Conservation (phyloP, 2,113 vertebrate species). For the Oreocharis arfaki region DNA sequence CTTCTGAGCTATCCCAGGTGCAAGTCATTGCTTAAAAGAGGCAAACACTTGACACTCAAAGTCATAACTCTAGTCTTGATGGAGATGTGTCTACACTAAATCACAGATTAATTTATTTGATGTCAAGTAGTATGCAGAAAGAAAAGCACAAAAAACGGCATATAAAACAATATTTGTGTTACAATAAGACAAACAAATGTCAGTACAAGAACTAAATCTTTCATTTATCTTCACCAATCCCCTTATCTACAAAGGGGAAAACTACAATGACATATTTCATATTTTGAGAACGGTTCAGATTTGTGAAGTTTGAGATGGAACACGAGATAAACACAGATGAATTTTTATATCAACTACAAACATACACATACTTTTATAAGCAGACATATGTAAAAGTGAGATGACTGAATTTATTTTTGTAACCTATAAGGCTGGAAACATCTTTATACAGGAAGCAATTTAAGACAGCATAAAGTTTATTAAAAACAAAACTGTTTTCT, state of each 20-base stretch:
- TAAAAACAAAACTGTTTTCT: slow-evolving; percentile 44
- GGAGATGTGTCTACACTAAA: background rate
- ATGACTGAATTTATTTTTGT: background rate
- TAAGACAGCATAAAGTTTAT: slow-evolving; percentile 36
- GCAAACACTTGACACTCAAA: background rate
- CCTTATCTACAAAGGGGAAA: background rate
- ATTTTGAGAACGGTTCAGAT: background rate
- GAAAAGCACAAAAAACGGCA: background rate
- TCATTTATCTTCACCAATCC: background rate
- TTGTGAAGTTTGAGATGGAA: background rate
- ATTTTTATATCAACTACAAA: background rate
- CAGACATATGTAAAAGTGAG: background rate
- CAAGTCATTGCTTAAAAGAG: background rate
- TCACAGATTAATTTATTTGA: background rate
- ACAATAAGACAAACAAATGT: background rate
- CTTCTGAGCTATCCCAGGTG: background rate
- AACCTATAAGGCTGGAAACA: background rate
- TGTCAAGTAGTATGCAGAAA: background rate
- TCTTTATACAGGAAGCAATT: slow-evolving; percentile 11
- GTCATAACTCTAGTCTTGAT: background rate
- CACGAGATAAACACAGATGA: background rate
- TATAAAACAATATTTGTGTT: background rate
- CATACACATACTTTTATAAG: background rate
- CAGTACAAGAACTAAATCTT: background rate
- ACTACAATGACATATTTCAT: background rate